Evolutionary conservation across 2,888 invertebrate genomes (phyloP).

Genomic region (Hirudinaria manillensis): DNA sequence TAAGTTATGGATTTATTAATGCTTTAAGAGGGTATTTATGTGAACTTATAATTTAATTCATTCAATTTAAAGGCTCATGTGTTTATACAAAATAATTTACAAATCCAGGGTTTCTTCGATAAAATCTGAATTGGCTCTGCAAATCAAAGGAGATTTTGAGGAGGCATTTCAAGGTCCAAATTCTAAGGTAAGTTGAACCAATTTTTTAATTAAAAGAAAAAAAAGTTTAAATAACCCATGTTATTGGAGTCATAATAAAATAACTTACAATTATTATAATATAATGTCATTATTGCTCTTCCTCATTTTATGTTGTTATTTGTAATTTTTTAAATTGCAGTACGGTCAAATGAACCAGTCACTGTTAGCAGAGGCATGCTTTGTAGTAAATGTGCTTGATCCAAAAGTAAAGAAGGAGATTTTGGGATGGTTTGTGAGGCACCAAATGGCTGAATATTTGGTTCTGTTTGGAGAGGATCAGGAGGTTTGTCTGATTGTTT

Average conservation of each 20-base stretch:
- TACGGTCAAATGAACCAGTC: slow-evolving; percentile 52
- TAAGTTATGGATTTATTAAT: not conserved
- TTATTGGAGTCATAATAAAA: no score
- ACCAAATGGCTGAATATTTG: slow-evolving; percentile 82
- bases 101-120: slow-evolving; percentile 64
- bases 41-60: no score
- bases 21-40: no score
- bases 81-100: not conserved
- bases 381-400: slow-evolving; percentile 79
- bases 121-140: slow-evolving; percentile 71
- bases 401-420: slow-evolving; percentile 76
- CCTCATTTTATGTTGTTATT: no score
- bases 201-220: not conserved
- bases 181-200: slow-evolving; percentile 49
- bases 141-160: slow-evolving; percentile 85
- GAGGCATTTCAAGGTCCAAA: slow-evolving; percentile 63
- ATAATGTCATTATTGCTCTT: not conserved
- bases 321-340: slow-evolving; percentile 40
- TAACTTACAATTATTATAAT: not conserved
- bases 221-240: not conserved
- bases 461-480: slow-evolving; percentile 90
- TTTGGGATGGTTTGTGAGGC: slow-evolving; percentile 79
- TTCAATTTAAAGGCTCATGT: no score
- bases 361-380: slow-evolving; percentile 67
- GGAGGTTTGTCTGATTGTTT: slow-evolving; percentile 61